These are phyloP conservation scores for Oxycera nigricornis DNA, from an alignment of 2,888 invertebrate genomes.

Conservation along the genomic window DNA sequence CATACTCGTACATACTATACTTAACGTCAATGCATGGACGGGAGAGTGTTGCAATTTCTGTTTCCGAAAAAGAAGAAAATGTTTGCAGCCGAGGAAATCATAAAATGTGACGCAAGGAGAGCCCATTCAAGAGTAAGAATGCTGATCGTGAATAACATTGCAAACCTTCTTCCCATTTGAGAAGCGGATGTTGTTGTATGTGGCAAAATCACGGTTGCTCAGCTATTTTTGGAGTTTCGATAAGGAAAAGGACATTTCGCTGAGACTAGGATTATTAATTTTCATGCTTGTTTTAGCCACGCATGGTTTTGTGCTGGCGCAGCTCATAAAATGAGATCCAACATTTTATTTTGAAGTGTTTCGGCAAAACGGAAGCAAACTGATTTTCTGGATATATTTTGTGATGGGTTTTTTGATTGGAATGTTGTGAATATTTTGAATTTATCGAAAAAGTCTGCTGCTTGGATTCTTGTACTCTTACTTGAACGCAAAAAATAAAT, in stretches of 20 bases:
- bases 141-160: not conserved
- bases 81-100: not conserved
- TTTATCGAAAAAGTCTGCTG: too few species aligned
- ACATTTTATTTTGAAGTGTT: not conserved
- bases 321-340: too few species aligned
- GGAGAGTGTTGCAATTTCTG: not conserved
- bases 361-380: too few species aligned
- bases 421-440: too few species aligned
- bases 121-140: not conserved
- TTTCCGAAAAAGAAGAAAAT: not conserved
- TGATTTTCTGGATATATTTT: too few species aligned
- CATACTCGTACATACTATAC: too few species aligned
- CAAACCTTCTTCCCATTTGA: not conserved
- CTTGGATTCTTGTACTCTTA: too few species aligned
- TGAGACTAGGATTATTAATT: not conserved
- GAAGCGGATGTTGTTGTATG: too few species aligned
- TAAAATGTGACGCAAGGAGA: not conserved
- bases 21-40: not conserved
- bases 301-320: not conserved
- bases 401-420: too few species aligned
- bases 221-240: not conserved
- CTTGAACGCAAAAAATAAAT: too few species aligned
- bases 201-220: not conserved
- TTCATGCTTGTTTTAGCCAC: not conserved
- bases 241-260: not conserved